phyloP scores from a whole-genome alignment of 2,888 invertebrate species.

The Ptilodon capucinus region DNA sequence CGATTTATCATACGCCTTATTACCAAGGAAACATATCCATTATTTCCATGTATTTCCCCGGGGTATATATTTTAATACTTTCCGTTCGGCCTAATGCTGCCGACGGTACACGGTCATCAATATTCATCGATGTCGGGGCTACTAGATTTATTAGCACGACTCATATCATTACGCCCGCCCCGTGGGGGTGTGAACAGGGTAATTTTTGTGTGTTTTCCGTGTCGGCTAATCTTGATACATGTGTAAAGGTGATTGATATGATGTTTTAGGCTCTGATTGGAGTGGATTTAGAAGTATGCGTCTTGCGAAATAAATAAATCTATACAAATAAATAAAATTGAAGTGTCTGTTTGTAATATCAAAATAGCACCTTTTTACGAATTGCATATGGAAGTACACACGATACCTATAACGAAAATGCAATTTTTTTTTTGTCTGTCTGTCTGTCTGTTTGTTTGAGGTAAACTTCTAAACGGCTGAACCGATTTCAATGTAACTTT shows the following conservation, averaged over 20 bases:
- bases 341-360: too few species aligned
- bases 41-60: neutral
- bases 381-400: too few species aligned
- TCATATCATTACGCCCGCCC: constrained; percentile 47
- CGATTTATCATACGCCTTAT: neutral
- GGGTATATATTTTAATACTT: constrained; percentile 1
- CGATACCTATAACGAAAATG: too few species aligned
- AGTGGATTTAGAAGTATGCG: neutral
- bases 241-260: constrained; percentile 40
- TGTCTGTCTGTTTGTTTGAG: too few species aligned
- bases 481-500: too few species aligned
- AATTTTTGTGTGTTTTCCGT: constrained; percentile 25
- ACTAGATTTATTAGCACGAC: constrained; percentile 58
- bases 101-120: constrained; percentile 48
- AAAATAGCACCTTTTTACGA: too few species aligned
- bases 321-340: too few species aligned
- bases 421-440: too few species aligned
- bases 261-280: constrained; percentile 9
- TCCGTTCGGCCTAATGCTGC: constrained; percentile 18
- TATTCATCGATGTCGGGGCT: constrained; percentile 60
- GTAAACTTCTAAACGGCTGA: too few species aligned
- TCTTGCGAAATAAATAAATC: too few species aligned
- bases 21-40: neutral
- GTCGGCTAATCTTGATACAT: constrained; percentile 36
- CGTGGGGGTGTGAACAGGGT: neutral